Percentiles rank a stretch among this genome's conserved stretches.
Evolutionary conservation across 2,797 vertebrate genomes (phyloP).

Genomic region (Pelodytes ibericus): DNA sequence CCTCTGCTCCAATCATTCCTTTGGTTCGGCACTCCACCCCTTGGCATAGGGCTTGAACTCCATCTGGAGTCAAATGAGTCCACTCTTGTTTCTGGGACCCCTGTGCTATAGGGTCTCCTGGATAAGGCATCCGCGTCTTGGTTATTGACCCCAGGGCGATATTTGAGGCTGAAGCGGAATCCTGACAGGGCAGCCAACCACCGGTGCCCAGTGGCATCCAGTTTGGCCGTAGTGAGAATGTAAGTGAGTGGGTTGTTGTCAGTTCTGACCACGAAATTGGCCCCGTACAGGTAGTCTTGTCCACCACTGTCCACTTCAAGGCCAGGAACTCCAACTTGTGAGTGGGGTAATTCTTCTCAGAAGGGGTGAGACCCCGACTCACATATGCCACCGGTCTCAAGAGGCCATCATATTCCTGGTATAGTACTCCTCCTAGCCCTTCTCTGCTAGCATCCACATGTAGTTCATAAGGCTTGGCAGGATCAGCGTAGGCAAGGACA

Average conservation of each 20-base stretch:
- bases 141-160: neutral
- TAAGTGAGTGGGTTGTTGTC: neutral
- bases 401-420: neutral
- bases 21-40: too few species aligned
- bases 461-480: neutral
- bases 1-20: too few species aligned
- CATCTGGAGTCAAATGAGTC: neutral
- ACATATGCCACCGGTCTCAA: neutral
- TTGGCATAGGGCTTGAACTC: conserved; percentile 12
- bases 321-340: neutral
- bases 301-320: neutral
- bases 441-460: neutral
- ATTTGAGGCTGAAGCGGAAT: neutral
- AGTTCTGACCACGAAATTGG: neutral
- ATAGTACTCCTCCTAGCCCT: neutral
- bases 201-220: neutral
- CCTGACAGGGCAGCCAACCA: neutral
- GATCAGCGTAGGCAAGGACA: neutral
- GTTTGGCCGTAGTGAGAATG: neutral
- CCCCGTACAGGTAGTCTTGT: neutral
- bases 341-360: neutral
- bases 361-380: neutral
- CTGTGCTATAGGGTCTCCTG: neutral
- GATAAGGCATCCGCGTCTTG: neutral
- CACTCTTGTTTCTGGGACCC: neutral